Evolutionary conservation across 37 sponge, comb jelly and placozoan genomes (phyloP).

Genomic region (Ianthella basta): DNA sequence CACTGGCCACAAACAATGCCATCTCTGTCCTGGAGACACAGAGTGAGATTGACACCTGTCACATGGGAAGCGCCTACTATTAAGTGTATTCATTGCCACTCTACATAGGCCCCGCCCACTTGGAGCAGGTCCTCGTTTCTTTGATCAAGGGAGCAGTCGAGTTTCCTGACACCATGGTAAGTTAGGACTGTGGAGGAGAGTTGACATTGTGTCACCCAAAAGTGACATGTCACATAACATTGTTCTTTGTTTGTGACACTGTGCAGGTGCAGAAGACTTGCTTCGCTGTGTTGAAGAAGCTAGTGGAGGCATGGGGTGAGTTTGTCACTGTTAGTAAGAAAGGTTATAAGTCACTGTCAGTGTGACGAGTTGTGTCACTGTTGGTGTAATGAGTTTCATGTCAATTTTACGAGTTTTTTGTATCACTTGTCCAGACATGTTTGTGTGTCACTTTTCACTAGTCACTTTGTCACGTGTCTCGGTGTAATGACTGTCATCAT

Average conservation of each 20-base stretch:
- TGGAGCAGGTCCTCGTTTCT: constrained; percentile 58
- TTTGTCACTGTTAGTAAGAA: neutral
- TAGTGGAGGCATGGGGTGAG: constrained; percentile 84
- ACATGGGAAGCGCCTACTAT: neutral
- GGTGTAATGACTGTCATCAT: neutral
- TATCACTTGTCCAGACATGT: too few species aligned
- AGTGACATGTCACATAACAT: neutral
- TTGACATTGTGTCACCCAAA: neutral
- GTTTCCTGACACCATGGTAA: constrained; percentile 77
- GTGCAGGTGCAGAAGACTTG: constrained; percentile 75
- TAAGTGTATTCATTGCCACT: neutral
- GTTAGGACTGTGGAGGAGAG: constrained; percentile 10
- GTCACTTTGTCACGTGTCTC: too few species aligned
- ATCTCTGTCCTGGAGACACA: constrained; percentile 67
- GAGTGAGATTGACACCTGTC: constrained; percentile 35
- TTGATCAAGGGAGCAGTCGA: constrained; percentile 66
- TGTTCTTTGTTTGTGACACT: neutral
- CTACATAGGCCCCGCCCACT: constrained; percentile 39
- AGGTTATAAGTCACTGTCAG: neutral
- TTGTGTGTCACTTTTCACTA: too few species aligned
- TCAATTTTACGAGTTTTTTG: too few species aligned
- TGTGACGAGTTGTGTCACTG: neutral
- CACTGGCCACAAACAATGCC: constrained; percentile 64
- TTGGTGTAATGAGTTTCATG: too few species aligned
- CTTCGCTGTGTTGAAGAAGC: constrained; percentile 57